phyloP scores from a whole-genome alignment of 2,797 vertebrate genomes.

The Xerus rutilus region DNA sequence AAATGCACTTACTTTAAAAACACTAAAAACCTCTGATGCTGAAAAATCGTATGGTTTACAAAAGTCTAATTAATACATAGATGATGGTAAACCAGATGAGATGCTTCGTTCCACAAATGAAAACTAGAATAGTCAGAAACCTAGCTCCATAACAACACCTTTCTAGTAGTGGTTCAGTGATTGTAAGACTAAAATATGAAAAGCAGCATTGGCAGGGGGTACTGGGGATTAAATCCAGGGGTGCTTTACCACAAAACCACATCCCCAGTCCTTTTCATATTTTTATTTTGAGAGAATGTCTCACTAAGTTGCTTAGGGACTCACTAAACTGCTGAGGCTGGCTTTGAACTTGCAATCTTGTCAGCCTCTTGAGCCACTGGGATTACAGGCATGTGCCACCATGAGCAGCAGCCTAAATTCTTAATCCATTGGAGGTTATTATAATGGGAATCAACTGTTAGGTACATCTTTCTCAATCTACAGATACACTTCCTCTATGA shows the following conservation, averaged over 20 bases:
- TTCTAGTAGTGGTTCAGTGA: neutral
- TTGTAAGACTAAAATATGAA: neutral
- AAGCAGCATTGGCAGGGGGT: neutral
- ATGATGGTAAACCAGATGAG: neutral
- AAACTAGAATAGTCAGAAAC: neutral
- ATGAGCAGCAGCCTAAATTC: neutral
- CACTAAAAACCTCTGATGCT: slow-evolving; percentile 31
- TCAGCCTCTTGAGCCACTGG: no score
- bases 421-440: neutral
- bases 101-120: slow-evolving; percentile 41
- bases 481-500: neutral
- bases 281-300: no score
- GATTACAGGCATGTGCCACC: no score
- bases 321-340: no score
- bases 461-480: neutral
- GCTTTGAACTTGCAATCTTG: no score
- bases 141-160: slow-evolving; percentile 14
- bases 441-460: neutral
- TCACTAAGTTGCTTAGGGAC: no score
- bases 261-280: no score
- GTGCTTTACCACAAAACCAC: no score
- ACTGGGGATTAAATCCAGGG: no score
- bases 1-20: slow-evolving; percentile 48
- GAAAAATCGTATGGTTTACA: slow-evolving; percentile 4
- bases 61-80: neutral